Evolutionary conservation across 1,140 invertebrate species (phyloP), one percentile per base, ranked within the genome.

Genomic region (Caerostris extrusa): DNA sequence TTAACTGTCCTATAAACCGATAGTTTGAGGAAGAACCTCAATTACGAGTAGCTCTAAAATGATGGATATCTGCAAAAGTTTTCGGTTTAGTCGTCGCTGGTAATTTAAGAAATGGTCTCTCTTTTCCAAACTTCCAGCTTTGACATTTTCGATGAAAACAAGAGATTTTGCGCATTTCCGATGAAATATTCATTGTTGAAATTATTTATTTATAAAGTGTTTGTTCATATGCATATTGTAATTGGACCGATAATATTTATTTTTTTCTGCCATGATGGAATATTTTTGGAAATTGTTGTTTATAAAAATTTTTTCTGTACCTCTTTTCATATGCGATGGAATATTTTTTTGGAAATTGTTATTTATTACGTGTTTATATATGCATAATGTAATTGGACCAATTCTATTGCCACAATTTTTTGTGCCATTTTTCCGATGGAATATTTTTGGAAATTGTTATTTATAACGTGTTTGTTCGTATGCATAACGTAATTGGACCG

Each of bases 1-100:
- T 50, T 53, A 77, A 77, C 10, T 77, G 71, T 50, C 71, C 71
- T 53, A 50, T 77, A 53, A 77, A 77, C 71, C 71, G 71, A 77
- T 53, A 77, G 71, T 77, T 77, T 7, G 34, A 17, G 8, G 34
- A 50, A 77, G 34, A 77, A 77, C 12, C 53, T 50, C 71, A 77
- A 77, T 77, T 77, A 77, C 71, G 50, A 2, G 71, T 50, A 77
- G 71, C 53, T 77, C 71, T 77, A 50, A 77, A 50, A 77, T 50
- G 71, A 77, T 50, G 19, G 10, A 12, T 34, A 77, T 77, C 34
- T 77, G 8, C 67, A 69, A 53, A 77, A 77, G 19, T 77, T 50
- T 10, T 77, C 34, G 8, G 19, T 34, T 19, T 12, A 5, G 34
- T 8, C 34, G 10, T 34, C 8, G 34, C 12, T 3, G 10, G 71